These are phyloP conservation scores for Meteorus colon DNA, from an alignment of 2,888 invertebrate genomes.

Conservation along the genomic window DNA sequence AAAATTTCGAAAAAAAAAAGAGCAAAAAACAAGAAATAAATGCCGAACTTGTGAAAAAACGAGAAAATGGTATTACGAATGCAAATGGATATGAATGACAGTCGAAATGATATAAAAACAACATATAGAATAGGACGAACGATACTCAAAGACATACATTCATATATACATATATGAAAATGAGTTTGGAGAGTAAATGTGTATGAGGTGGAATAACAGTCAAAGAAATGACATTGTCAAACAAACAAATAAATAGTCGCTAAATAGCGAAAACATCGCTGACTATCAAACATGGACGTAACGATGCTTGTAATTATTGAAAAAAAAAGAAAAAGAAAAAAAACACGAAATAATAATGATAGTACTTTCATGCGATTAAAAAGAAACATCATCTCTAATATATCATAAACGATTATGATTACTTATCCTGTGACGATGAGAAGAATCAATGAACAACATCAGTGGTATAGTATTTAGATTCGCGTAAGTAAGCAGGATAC, in stretches of 20 bases:
- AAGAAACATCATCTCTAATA: constrained; percentile 71
- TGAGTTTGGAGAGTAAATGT: constrained; percentile 9
- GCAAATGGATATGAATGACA: not conserved
- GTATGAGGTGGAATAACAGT: not conserved
- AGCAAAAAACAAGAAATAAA: not conserved
- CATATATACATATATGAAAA: constrained; percentile 11
- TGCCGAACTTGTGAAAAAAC: not conserved
- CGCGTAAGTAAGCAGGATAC: constrained; percentile 56
- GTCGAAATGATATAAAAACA: not conserved
- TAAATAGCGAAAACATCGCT: constrained; percentile 54
- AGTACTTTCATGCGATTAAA: constrained; percentile 72
- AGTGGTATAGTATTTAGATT: constrained; percentile 67
- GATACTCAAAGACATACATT: not conserved
- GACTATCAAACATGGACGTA: constrained; percentile 69
- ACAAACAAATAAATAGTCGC: not conserved
- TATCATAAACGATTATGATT: constrained; percentile 66
- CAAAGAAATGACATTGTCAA: not conserved
- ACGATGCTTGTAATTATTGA: constrained; percentile 72
- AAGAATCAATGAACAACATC: constrained; percentile 29
- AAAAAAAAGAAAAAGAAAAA: not conserved
- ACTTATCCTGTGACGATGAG: constrained; percentile 61
- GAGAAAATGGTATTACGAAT: not conserved
- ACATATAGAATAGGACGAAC: not conserved
- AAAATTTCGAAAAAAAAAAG: constrained; percentile 36
- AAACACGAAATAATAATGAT: constrained; percentile 62